phyloP scores from a whole-genome alignment of 2,113 vertebrate species.

The Poeciliopsis turrubarensis region DNA sequence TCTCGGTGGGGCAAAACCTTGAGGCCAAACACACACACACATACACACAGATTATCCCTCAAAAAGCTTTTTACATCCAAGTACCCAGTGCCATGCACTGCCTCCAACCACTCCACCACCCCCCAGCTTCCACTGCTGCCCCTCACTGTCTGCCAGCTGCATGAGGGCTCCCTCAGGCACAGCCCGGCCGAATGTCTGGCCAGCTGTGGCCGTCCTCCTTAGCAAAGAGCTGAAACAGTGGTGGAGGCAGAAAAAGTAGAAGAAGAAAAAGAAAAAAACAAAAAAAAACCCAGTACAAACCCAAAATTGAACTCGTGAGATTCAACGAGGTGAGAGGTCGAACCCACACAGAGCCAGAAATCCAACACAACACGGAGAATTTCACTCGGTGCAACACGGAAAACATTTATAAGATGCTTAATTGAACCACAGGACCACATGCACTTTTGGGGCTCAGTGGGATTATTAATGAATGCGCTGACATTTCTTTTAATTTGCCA shows the following conservation, averaged over 20 bases:
- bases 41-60: neutral
- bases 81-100: neutral
- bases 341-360: constrained; percentile 13
- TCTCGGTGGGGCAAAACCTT: neutral
- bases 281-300: constrained; percentile 14
- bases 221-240: constrained; percentile 44
- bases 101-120: constrained; percentile 2
- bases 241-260: neutral
- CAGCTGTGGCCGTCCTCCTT: constrained; percentile 68
- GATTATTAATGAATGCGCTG: constrained; percentile 77
- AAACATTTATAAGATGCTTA: constrained; percentile 43
- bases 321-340: constrained; percentile 22
- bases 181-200: constrained; percentile 60
- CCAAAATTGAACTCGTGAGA: constrained; percentile 30
- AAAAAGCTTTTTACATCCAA: neutral
- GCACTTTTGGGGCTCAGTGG: constrained; percentile 46
- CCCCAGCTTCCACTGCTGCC: constrained; percentile 31
- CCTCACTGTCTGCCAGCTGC: constrained; percentile 66
- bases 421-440: constrained; percentile 51
- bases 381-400: constrained; percentile 21
- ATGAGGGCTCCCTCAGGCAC: constrained; percentile 66
- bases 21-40: neutral
- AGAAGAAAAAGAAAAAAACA: neutral
- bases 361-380: constrained; percentile 1
- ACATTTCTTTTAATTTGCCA: constrained; percentile 76